Base-by-base conservation (phyloP, 2,888 invertebrate species). In the Geophilus truncorum region DNA sequence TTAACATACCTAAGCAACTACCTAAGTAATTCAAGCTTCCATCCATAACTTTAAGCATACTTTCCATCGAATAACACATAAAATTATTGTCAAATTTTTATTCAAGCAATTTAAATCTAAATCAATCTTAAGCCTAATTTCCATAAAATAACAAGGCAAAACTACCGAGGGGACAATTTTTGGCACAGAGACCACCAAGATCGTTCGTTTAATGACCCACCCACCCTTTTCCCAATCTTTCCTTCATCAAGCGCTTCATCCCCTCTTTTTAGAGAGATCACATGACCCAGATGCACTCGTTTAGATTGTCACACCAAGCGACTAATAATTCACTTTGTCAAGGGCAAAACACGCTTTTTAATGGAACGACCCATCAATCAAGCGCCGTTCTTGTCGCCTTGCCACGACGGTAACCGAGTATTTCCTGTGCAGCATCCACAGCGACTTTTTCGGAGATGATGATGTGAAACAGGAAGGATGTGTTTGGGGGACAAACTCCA, bases 241-340 rank as follows among this genome's bases (percentile, higher is more conserved):
- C 51, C 51, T 51, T 51, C 51, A 18, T 51, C 51, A 51, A 51
- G n/a, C 51, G 18, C 18, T 18, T 51, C 18, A 18, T n/a, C 51
- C 18, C 18, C 51, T 51, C 51, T 40, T 6, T 40, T 40, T n/a
- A n/a, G 15, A 4, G 15, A 40, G n/a, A 18, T 51, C 51, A 51
- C 51, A 18, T 51, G 51, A 51, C 51, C 51, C 51, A 51, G 18
- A 51, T 51, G 51, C 51, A 51, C 51, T 51, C 51, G 51, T 51
- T 51, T 51, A 70, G 70, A 70, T 70, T 70, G 70, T 70, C 70
- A 70, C 70, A 28, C 25, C 70, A 15, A 28, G 70, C 28, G 70
- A 70, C 70, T 70, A 70, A 70, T 70, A 70, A 70, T 70, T 70
- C 70, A 70, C 70, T 70, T 70, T 70, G 70, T 70, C 70, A 70